phyloP scores from a whole-genome alignment of 2,888 invertebrate species.

The Onchidella celtica region DNA sequence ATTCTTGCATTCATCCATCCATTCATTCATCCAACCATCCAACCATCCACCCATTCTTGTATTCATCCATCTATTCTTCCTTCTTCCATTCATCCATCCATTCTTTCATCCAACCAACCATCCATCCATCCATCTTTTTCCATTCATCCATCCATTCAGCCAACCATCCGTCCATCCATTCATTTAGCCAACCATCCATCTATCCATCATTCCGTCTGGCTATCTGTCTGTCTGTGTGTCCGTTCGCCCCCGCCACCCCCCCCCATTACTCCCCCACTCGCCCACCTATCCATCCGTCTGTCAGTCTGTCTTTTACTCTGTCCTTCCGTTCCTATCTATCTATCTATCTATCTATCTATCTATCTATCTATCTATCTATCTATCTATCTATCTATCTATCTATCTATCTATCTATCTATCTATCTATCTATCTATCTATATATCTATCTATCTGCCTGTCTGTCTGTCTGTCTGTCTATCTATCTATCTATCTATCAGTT shows the following conservation, averaged over 20 bases:
- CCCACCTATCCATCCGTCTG: background rate
- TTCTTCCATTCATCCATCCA: too few species aligned
- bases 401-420: constrained; percentile 16
- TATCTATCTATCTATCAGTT: too few species aligned
- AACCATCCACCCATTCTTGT: too few species aligned
- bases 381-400: background rate
- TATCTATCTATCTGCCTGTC: too few species aligned
- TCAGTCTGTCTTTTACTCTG: background rate
- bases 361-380: constrained; percentile 1
- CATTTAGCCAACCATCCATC: background rate
- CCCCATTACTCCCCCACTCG: too few species aligned
- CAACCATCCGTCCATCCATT: background rate
- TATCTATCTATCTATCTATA: too few species aligned
- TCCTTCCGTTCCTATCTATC: background rate
- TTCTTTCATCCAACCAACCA: too few species aligned
- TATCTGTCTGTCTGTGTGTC: background rate
- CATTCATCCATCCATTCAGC: background rate
- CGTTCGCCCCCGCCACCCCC: too few species aligned
- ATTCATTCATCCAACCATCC: too few species aligned
- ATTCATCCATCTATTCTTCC: too few species aligned
- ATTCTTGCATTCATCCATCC: too few species aligned
- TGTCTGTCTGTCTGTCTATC: too few species aligned
- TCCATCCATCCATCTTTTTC: background rate
- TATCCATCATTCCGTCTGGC: background rate
- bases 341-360: constrained; percentile 5